Evolutionary conservation across 2,888 invertebrate genomes (phyloP), one percentile per base, ranked within the genome.

Genomic region (Venusia cambrica): DNA sequence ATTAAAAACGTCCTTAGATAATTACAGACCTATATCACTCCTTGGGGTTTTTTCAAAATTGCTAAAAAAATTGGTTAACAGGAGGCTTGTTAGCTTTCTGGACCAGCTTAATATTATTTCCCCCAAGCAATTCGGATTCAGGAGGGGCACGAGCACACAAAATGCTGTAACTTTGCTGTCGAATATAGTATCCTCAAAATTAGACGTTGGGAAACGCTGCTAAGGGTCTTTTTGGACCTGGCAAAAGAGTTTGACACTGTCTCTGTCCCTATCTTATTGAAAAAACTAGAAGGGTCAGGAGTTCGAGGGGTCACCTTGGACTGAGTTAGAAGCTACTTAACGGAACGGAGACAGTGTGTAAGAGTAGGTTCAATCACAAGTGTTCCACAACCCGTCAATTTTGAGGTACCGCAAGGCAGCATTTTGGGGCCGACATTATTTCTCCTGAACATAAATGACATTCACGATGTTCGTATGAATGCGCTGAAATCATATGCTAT

Each of bases 401-500:
- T 6, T 5, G 8, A 19, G 1, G 28, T 19, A 2, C 13, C 19
- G 5, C 13, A 28, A 7, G 28, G 28, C 1, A 19, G 19, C 5
- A 19, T 28, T 4, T 3, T 28, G 12, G 28, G 28, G 1, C 28
- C 19, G 4, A 28, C 28, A 2, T n/a, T 28, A 0, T 28, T 28
- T 7, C 12, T 5, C 10, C 3, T 19, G 0, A 19, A 28, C 7
- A 28, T 28, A 12, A 28, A 19, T 8, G 19, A 28, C 12, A 19
- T 28, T 5, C 18, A 18, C 4, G 13, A 19, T 1, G 13, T 28
- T n/a, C n/a, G n/a, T n/a, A n/a, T n/a, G n/a, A n/a, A n/a, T n/a
- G n/a, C n/a, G n/a, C n/a, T n/a, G n/a, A n/a, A n/a, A n/a, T n/a
- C n/a, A n/a, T n/a, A n/a, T n/a, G n/a, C n/a, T n/a, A n/a, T n/a